Evolutionary conservation across 2,888 invertebrate genomes (phyloP).

Genomic region (Bedellia somnulentella): DNA sequence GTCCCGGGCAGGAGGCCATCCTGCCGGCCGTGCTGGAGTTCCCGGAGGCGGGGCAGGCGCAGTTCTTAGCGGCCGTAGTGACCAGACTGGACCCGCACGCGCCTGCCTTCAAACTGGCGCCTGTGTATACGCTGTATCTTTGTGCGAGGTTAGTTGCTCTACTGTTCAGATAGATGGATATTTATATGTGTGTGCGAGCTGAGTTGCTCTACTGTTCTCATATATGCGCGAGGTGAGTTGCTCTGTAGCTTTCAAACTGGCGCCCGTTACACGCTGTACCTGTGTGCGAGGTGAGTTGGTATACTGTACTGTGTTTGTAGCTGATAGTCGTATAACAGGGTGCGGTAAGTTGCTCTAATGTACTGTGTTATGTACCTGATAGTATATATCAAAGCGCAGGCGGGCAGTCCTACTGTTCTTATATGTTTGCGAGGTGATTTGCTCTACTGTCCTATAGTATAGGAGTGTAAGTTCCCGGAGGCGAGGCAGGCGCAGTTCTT

Average conservation of each 20-base stretch:
- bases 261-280: constrained; percentile 97
- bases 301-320: no score
- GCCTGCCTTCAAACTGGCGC: constrained; percentile 92
- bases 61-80: constrained; percentile 86
- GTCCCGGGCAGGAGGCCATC: constrained; percentile 81
- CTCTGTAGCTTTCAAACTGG: constrained; percentile 90
- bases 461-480: constrained; percentile 94
- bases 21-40: constrained; percentile 94
- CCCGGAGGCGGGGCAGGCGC: constrained; percentile 91
- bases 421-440: constrained; percentile 89
- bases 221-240: constrained; percentile 88
- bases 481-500: constrained; percentile 93
- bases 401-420: no score
- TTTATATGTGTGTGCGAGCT: no score
- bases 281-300: constrained; percentile 73
- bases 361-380: no score
- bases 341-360: no score
- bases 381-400: no score
- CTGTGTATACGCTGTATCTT: constrained; percentile 95
- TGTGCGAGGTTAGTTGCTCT: constrained; percentile 69
- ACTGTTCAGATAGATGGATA: neutral
- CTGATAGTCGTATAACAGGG: no score
- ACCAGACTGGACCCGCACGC: constrained; percentile 85
- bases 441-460: constrained; percentile 93
- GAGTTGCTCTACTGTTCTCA: no score